Base-by-base conservation (phyloP, 1,140 invertebrate species). In the Trachymyrmex septentrionalis region DNA sequence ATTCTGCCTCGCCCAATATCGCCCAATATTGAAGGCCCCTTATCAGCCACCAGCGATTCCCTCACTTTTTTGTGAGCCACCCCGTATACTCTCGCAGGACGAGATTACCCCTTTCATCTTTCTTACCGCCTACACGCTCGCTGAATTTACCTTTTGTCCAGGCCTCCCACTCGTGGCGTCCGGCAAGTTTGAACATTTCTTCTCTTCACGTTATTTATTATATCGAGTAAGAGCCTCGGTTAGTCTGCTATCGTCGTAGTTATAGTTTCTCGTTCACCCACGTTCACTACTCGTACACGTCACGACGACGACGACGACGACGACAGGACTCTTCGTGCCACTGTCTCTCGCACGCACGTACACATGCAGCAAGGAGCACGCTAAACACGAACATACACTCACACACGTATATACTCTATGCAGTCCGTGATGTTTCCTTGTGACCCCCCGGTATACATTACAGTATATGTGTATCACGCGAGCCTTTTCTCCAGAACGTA, bases 131-230 rank as follows among this genome's bases (percentile, higher is more conserved):
- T 19, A 16, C 53, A 72, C 78, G 16, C 53, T 48, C 88, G 30
- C 34, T 73, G 67, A 44, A 82, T 91, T 91, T 94, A 94, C 94
- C 94, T 93, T 94, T 94, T 24, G 93, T 93, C 92, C 91, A 93
- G 59, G 92, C 89, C 84, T 95, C 94, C 91, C 92, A 92, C 61
- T 95, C 94, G 67, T 94, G 94, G 30, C 92, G 92, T 86, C 91
- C 92, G 53, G 92, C 86, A 78, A 95, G 89, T 91, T 94, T 95
- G 90, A 95, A 95, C 94, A 94, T 94, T 89, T 92, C 92, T 88
- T n/a, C 81, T 66, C 77, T 57, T 81, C 50, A 63, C 63, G 78
- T 87, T 86, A 88, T 91, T 87, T 87, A 84, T 90, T 57, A 38
- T 57, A 38, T 77, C 71, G 66, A 53, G n/a, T 21, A 50, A 66